Evolutionary conservation across 2,113 vertebrate genomes (phyloP), one percentile per base, ranked within the genome.

Genomic region (Chrysemys picta): DNA sequence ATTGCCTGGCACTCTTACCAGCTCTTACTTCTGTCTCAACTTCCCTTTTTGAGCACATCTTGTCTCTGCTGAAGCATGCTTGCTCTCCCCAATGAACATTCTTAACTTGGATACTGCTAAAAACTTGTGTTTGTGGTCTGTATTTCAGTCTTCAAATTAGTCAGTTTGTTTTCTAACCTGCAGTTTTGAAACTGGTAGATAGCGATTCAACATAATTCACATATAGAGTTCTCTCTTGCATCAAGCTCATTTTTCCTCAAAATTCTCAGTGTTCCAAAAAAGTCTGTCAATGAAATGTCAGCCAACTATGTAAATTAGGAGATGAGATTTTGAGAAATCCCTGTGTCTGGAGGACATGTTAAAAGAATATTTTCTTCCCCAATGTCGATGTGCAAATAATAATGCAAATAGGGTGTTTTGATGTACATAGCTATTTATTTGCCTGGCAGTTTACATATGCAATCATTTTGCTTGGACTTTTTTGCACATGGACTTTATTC

Each of bases 221-320:
- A 88, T 24, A 52, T 12, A 27, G 57, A 59, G 19, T 5, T 42
- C 62, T 87, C 90, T 91, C 95, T 86, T 42, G 79, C 72, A 42
- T 11, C n/a, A 89, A 80, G 29, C 35, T 91, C 92, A 76, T 47
- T 95, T 85, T 96, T 91, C 80, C 49, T 84, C 50, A 82, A 56
- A 76, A 35, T 8, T 95, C 22, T 91, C 8, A 17, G 80, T 95
- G 76, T 96, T 96, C 90, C 85, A 95, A 91, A 97, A 96, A 53
- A 94, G 94, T 38, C 72, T 97, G 82, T 38, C 83, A 95, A 83
- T n/a, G 94, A 89, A 85, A 84, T 14, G 7, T 69, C 38, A 84
- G 85, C 27, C 31, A 89, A 57, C 45, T 92, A 52, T 79, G 47
- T 59, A 89, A 96, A 86, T 93, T 69, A 17, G 84, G 92, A 91